These are phyloP conservation scores for Parauchenoglanis ngamensis DNA, from an alignment of 2,797 vertebrate genomes.

Conservation along the genomic window DNA sequence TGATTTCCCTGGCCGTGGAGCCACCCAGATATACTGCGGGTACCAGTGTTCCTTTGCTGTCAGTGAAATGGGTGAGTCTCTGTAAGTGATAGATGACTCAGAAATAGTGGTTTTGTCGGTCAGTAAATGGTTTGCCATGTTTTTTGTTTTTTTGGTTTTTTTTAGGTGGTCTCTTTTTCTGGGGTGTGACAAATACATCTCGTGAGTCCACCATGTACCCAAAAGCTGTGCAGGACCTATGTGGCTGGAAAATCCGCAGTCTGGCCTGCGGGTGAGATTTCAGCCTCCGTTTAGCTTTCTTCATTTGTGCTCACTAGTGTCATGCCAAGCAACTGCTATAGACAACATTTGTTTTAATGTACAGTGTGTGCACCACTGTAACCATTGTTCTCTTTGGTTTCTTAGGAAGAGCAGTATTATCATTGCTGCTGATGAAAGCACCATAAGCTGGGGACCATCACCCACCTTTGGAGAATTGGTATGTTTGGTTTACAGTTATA, in stretches of 20 bases:
- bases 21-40: constrained; percentile 85
- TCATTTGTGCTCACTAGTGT: not conserved
- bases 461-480: constrained; percentile 96
- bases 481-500: constrained; percentile 55
- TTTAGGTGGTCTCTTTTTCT: constrained; percentile 91
- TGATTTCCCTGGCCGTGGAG: constrained; percentile 92
- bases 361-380: not conserved
- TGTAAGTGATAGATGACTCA: not conserved
- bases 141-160: not conserved
- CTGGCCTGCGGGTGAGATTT: constrained; percentile 89
- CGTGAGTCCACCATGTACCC: constrained; percentile 99
- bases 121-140: not conserved
- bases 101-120: not conserved
- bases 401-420: constrained; percentile 93
- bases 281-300: not conserved
- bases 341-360: not conserved
- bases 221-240: constrained; percentile 93
- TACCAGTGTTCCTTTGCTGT: constrained; percentile 94
- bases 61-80: constrained; percentile 83
- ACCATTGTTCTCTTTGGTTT: not conserved
- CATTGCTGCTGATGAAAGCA: constrained; percentile 92
- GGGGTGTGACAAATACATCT: constrained; percentile 95
- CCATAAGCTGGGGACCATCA: constrained; percentile 95
- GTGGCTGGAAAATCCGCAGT: constrained; percentile 93
- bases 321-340: too few species aligned